phyloP scores from a whole-genome alignment of 2,113 vertebrate genomes.

The Rhinopithecus roxellana region DNA sequence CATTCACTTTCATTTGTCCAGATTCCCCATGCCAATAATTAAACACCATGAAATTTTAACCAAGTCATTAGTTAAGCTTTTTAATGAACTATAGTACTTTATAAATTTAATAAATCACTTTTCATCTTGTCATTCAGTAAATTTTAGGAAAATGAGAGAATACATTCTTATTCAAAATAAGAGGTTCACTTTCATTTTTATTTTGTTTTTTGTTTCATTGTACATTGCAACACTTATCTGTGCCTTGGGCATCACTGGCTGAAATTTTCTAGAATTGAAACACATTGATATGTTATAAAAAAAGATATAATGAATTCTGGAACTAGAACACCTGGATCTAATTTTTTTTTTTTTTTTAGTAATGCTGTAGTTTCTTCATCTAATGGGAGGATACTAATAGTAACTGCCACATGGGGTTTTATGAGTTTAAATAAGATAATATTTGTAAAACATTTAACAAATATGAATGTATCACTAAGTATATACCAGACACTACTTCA shows the following conservation, averaged over 20 bases:
- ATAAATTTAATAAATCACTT: not conserved
- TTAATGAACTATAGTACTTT: not conserved
- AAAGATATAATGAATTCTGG: not conserved
- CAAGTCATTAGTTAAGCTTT: not conserved
- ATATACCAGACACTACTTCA: not conserved
- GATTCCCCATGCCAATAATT: not conserved
- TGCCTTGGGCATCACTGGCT: not conserved
- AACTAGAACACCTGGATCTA: not conserved
- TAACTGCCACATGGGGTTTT: not conserved
- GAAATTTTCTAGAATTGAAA: not conserved
- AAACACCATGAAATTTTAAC: not conserved
- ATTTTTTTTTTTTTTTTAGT: not conserved
- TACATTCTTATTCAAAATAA: not conserved
- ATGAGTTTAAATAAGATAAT: not conserved
- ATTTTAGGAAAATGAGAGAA: not conserved
- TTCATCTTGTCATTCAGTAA: constrained; percentile 14
- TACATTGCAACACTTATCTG: not conserved
- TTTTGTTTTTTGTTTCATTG: not conserved
- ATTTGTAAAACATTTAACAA: not conserved
- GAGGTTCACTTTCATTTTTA: not conserved
- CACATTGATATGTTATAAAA: not conserved
- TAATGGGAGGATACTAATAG: not conserved
- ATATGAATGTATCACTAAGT: not conserved
- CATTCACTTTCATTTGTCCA: constrained; percentile 22
- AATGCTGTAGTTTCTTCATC: not conserved